Conservation (phyloP, 2,113 vertebrate species). For the Tachysurus fulvidraco region DNA sequence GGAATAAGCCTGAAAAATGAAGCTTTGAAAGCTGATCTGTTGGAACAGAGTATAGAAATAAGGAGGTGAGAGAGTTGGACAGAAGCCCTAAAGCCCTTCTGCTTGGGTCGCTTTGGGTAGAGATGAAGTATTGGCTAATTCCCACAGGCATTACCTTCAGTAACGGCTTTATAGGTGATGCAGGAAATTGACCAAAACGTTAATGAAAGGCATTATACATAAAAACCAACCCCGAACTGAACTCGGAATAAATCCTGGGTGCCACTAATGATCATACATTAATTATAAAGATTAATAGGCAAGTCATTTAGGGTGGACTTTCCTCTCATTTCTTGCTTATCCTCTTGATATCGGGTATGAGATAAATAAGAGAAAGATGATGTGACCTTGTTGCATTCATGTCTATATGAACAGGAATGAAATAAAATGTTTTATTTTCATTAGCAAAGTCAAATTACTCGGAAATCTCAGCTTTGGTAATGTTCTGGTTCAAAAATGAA, state of each 20-base stretch:
- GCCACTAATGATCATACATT: background rate
- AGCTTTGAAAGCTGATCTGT: background rate
- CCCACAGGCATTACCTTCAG: background rate
- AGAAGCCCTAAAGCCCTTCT: background rate
- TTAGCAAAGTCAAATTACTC: background rate
- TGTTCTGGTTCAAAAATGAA: background rate
- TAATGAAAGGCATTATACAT: background rate
- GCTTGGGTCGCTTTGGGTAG: background rate
- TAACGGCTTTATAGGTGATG: background rate
- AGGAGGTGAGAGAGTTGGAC: background rate
- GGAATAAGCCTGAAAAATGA: background rate
- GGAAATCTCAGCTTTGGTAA: background rate
- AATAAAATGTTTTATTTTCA: background rate
- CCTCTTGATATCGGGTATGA: background rate
- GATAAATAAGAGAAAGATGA: background rate
- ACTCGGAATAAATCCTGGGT: background rate
- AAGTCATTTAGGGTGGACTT: background rate
- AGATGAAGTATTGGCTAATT: background rate
- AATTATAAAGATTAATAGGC: background rate
- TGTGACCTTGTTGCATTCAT: background rate
- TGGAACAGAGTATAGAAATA: background rate
- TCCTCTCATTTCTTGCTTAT: background rate
- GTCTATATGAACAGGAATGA: background rate
- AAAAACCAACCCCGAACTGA: background rate
- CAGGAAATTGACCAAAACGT: background rate